Evolutionary conservation across 2,113 vertebrate species (phyloP).

Genomic region (Podarcis cretensis): DNA sequence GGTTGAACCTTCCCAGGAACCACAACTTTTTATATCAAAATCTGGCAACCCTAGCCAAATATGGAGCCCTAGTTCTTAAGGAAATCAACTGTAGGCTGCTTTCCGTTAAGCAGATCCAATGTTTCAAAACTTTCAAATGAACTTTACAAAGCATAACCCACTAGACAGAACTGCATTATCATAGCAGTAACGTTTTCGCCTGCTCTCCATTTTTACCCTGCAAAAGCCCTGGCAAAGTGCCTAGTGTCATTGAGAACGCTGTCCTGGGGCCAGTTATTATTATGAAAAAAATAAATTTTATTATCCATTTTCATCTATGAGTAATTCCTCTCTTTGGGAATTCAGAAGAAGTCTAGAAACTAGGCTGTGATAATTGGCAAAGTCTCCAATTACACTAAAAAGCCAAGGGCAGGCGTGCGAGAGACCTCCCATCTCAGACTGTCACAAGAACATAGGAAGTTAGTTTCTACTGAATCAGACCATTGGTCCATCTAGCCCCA

Average conservation of each 20-base stretch:
- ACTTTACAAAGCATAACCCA: not conserved
- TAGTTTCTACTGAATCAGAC: too few relatives aligned
- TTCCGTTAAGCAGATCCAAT: not conserved
- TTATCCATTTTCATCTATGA: not conserved
- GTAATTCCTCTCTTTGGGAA: conserved; percentile 33
- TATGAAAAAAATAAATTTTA: conserved; percentile 38
- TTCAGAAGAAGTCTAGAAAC: not conserved
- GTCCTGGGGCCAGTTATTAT: not conserved
- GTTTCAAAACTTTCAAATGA: not conserved
- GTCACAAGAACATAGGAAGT: too few relatives aligned
- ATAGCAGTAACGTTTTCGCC: not conserved
- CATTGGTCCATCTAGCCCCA: too few relatives aligned
- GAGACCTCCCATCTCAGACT: too few relatives aligned
- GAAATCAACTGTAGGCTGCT: not conserved
- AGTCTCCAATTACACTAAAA: not conserved
- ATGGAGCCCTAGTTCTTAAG: not conserved
- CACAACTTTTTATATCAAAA: not conserved
- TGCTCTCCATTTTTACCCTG: not conserved
- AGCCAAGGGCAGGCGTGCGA: not conserved
- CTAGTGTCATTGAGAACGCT: conserved; percentile 28
- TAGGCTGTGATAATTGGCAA: conserved; percentile 32
- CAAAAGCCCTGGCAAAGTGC: conserved; percentile 9
- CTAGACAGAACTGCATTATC: not conserved
- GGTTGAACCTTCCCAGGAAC: not conserved
- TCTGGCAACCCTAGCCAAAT: not conserved